Conservation (phyloP, 1,140 invertebrate species). For the Plodia interpunctella region DNA sequence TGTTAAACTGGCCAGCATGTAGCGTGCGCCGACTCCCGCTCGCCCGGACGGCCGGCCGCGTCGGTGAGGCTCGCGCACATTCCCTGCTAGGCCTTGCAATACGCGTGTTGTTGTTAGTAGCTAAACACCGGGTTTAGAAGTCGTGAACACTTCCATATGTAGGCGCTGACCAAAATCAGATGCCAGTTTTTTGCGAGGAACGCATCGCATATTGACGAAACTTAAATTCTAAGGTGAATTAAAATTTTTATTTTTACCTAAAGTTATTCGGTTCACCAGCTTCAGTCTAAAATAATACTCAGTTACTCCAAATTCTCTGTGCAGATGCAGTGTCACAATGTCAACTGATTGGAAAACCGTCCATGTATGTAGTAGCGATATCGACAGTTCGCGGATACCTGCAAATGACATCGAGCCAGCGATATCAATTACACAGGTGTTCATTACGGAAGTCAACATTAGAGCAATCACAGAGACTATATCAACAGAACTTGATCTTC, state of each 20-base stretch:
- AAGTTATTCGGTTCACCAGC: too few species aligned
- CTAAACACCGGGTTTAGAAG: conserved; percentile 22
- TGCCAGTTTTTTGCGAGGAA: conserved; percentile 17
- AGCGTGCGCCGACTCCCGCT: conserved; percentile 13
- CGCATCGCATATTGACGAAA: too few species aligned
- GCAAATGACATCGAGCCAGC: background rate
- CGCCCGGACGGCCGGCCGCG: conserved; percentile 18
- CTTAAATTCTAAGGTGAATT: too few species aligned
- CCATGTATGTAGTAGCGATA: background rate
- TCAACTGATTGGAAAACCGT: background rate
- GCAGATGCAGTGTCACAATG: background rate
- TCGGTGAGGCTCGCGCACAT: conserved; percentile 21
- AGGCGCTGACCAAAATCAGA: conserved; percentile 17
- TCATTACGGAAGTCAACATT: conserved; percentile 21
- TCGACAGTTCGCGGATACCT: background rate
- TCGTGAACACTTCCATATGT: conserved; percentile 21
- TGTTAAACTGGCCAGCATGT: conserved; percentile 22
- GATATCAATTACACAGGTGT: conserved; percentile 28
- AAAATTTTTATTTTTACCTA: conserved; percentile 4
- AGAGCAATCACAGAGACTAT: background rate
- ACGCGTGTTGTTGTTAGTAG: conserved; percentile 15
- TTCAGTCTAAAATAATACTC: background rate
- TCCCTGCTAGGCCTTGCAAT: conserved; percentile 20
- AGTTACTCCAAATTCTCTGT: background rate
- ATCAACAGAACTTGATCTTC: conserved; percentile 22